These are phyloP conservation scores for Drosophila mercatorum DNA, from an alignment of 2,888 invertebrate species.

Conservation along the genomic window DNA sequence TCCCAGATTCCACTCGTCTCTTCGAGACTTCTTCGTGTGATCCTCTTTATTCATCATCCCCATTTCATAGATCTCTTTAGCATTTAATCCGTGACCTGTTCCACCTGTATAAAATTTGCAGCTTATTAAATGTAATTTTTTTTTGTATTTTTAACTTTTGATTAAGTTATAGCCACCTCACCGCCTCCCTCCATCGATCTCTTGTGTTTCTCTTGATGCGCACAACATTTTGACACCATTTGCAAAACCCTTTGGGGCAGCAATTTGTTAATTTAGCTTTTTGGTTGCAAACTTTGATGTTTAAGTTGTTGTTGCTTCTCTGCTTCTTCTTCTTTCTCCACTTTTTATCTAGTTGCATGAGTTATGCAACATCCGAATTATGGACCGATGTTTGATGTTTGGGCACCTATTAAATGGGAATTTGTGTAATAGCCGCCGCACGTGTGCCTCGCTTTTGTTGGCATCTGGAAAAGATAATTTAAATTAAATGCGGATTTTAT, in stretches of 20 bases:
- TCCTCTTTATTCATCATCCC: not conserved
- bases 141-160: not conserved
- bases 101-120: slow-evolving; percentile 2
- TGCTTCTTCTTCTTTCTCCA: not conserved
- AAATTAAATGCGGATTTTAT: slow-evolving; percentile 33
- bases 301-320: not conserved
- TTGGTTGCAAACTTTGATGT: slow-evolving; percentile 28
- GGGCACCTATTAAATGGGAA: slow-evolving; percentile 2
- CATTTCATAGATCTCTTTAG: not conserved
- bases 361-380: slow-evolving; percentile 55
- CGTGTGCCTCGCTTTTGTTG: slow-evolving; percentile 17
- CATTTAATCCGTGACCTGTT: not conserved
- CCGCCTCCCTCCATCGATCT: slow-evolving; percentile 1
- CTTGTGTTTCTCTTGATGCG: slow-evolving; percentile 28
- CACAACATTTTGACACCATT: slow-evolving; percentile 47
- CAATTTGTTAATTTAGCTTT: slow-evolving; percentile 47
- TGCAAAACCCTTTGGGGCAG: slow-evolving; percentile 32
- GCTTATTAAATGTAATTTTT: slow-evolving; percentile 8
- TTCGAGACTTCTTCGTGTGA: not conserved
- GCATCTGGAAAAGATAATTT: slow-evolving; percentile 31
- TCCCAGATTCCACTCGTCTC: not conserved
- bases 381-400: slow-evolving; percentile 11
- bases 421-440: slow-evolving; percentile 44
- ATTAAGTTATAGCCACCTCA: slow-evolving; percentile 1
- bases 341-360: slow-evolving; percentile 25